A percentile compares a stretch with the other conserved stretches of the same genome.
Evolutionary conservation across 2,797 vertebrate genomes (phyloP).

Genomic region (Hyperoplus immaculatus): DNA sequence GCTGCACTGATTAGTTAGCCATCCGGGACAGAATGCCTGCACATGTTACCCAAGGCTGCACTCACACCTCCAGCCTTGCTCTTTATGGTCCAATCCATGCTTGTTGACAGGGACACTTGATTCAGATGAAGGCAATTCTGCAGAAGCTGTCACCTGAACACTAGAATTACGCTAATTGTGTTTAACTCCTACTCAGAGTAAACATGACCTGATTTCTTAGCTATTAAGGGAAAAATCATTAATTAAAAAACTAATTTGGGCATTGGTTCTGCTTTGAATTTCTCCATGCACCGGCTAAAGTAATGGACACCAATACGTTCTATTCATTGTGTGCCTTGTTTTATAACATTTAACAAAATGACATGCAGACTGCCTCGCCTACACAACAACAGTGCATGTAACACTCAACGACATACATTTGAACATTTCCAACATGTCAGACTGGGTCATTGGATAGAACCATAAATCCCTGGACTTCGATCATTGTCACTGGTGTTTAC

Average conservation of each 20-base stretch:
- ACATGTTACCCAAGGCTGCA: neutral
- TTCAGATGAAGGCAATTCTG: slow-evolving; percentile 11
- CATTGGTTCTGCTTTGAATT: neutral
- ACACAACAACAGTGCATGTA: no score
- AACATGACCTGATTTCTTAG: slow-evolving; percentile 28
- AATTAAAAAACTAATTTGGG: neutral
- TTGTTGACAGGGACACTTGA: slow-evolving; percentile 19
- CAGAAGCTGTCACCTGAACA: slow-evolving; percentile 15
- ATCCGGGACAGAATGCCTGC: slow-evolving; percentile 3
- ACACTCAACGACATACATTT: no score
- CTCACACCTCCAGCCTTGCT: neutral
- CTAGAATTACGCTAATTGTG: slow-evolving; percentile 23
- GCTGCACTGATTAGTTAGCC: slow-evolving; percentile 33
- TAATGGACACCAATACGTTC: neutral
- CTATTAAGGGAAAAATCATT: neutral
- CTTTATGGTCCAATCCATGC: neutral
- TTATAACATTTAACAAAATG: neutral
- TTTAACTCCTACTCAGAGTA: slow-evolving; percentile 17
- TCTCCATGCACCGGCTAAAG: neutral
- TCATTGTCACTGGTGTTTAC: no score
- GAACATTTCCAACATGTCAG: no score
- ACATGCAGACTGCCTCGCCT: no score
- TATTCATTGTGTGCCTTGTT: neutral
- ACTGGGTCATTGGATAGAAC: no score
- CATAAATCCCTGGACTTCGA: no score